Percentiles rank a stretch among this genome's conserved stretches.
phyloP scores from a whole-genome alignment of 2,888 invertebrate species.

The Pseudococcus viburni region DNA sequence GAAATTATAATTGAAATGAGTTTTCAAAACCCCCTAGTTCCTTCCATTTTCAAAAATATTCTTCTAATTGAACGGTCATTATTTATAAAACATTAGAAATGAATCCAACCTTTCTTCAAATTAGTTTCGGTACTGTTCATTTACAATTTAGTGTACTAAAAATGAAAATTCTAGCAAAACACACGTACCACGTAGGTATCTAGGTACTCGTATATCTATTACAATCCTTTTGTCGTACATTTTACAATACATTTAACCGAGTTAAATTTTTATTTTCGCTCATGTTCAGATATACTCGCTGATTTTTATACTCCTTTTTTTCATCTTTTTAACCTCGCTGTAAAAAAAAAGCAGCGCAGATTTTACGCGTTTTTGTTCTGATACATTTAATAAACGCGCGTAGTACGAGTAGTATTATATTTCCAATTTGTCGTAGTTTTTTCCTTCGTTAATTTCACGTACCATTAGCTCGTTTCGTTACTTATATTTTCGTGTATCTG shows the following conservation, averaged over 20 bases:
- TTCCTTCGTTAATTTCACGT: conserved; percentile 62
- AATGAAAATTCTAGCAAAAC: background rate
- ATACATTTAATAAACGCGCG: conserved; percentile 55
- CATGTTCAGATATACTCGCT: conserved; percentile 40
- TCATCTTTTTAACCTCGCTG: background rate
- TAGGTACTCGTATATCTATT: conserved; percentile 31
- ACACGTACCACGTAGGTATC: background rate
- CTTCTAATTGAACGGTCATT: too few species aligned
- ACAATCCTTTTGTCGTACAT: conserved; percentile 35
- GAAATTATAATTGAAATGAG: too few species aligned
- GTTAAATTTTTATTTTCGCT: conserved; percentile 55
- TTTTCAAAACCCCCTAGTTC: too few species aligned
- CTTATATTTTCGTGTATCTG: conserved; percentile 48
- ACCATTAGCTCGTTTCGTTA: conserved; percentile 58
- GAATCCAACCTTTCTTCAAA: background rate
- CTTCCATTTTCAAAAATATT: too few species aligned
- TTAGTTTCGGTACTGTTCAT: background rate
- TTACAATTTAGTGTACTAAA: background rate
- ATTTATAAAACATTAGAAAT: too few species aligned
- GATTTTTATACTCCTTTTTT: conserved; percentile 37
- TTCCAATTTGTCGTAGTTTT: conserved; percentile 56
- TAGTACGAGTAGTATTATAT: background rate
- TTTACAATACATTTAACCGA: conserved; percentile 46
- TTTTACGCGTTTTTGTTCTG: conserved; percentile 57
- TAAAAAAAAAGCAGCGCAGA: background rate